These are phyloP conservation scores for Heliocidaris tuberculata DNA, from an alignment of 35 echinoderm and acorn worm genomes.

Conservation along the genomic window DNA sequence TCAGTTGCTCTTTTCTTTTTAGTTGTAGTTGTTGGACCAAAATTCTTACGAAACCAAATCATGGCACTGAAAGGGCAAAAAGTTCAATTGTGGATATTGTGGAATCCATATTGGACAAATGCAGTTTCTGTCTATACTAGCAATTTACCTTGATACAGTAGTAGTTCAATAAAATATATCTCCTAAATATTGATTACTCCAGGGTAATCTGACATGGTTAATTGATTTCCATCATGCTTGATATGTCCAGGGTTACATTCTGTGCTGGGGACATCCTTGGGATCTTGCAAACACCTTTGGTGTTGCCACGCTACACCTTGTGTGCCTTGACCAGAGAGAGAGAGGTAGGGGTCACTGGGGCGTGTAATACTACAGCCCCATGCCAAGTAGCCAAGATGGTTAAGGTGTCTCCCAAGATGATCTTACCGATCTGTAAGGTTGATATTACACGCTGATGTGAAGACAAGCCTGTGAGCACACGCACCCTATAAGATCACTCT, in stretches of 20 bases:
- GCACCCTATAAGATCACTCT: not conserved
- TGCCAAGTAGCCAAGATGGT: not conserved
- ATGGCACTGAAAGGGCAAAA: too few species aligned
- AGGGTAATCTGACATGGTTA: too few species aligned
- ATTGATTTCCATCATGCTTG: too few species aligned
- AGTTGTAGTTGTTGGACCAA: not conserved
- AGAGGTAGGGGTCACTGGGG: conserved; percentile 25
- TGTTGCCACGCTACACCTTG: too few species aligned
- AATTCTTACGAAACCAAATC: too few species aligned
- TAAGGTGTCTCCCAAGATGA: not conserved
- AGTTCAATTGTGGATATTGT: too few species aligned
- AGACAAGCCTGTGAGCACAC: not conserved
- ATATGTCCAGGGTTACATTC: not conserved
- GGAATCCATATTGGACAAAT: too few species aligned
- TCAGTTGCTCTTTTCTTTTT: not conserved
- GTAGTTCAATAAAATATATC: too few species aligned
- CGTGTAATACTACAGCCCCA: conserved; percentile 20
- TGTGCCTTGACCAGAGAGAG: not conserved
- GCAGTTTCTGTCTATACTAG: too few species aligned
- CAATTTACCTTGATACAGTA: too few species aligned
- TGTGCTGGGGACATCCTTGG: not conserved
- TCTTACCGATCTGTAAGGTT: not conserved
- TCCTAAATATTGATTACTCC: too few species aligned
- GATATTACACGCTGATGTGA: not conserved
- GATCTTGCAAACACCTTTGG: not conserved